Evolutionary conservation across 2,113 vertebrate genomes (phyloP).

Genomic region (Malurus alboscapulatus): DNA sequence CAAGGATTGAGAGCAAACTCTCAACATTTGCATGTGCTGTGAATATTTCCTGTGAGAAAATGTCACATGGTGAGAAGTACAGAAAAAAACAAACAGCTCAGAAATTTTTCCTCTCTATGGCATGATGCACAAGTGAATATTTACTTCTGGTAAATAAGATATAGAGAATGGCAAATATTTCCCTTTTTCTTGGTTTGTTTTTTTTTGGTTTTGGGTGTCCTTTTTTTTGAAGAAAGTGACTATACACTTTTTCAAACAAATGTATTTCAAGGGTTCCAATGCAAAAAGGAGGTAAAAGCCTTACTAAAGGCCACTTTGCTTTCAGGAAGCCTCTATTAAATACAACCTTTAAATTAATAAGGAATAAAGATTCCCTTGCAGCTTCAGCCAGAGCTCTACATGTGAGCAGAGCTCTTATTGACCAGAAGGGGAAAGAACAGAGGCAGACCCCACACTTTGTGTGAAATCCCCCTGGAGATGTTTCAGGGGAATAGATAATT

Average conservation of each 20-base stretch:
- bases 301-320: neutral
- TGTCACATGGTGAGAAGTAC: neutral
- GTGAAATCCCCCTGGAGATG: neutral
- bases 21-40: neutral
- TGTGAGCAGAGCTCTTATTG: neutral
- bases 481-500: neutral
- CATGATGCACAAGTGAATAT: rapidly evolving
- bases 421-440: neutral
- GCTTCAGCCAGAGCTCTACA: neutral
- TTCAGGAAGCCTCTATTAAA: neutral
- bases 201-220: neutral
- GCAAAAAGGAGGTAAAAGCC: neutral
- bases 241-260: neutral
- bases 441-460: neutral
- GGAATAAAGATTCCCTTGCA: neutral
- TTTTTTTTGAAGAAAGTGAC: neutral
- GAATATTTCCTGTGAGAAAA: neutral
- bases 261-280: neutral
- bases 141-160: neutral
- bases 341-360: neutral
- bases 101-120: neutral
- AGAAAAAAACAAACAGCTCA: neutral
- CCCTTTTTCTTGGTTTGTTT: neutral
- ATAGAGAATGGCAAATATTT: neutral
- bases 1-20: neutral